Base-by-base conservation (phyloP, 53 echinoderm and acorn worm species). In the Zoroaster sp. region DNA sequence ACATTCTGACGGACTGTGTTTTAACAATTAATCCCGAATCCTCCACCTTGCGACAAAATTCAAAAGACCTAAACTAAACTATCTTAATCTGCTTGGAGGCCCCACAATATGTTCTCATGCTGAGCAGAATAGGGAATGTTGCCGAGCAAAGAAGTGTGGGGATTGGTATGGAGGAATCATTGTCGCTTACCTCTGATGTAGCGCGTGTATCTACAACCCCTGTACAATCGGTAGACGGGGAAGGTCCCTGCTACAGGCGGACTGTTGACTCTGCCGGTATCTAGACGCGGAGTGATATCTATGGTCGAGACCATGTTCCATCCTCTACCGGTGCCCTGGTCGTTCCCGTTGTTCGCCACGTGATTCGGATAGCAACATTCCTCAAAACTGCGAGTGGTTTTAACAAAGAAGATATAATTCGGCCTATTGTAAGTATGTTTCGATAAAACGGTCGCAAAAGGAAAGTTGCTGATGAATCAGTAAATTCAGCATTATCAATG, bases 241-340 rank as follows among this genome's bases (percentile, higher is more conserved):
- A 93, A 75, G 4, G 82, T 75, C 52, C 83, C 88, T 5, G 91
- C 77, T 4, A 91, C 49, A 1, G 93, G 93, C 0, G 93, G 91
- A n/a, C 88, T 74, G 87, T 93, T 93, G 18, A 70, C 44, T 15
- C 43, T 75, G 18, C 88, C 88, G 52, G 87, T 93, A 63, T 93
- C 93, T 13, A 83, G 91, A 5, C 93, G 90, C 40, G 91, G 91
- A 7, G 72, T 46, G 12, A 93, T 87, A 35, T 93, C 88, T 23
- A 93, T 66, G 52, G 81, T 91, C 2, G 93, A 88, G 33, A 91
- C 36, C 93, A 93, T 91, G 66, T 82, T 83, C 88, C 90, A 93
- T 11, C 83, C 87, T 39, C 93, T 74, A 41, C 90, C 90, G 36
- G 10, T 52, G 1, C 72, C 73, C 23, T 80, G 90, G 13, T 81